Evolutionary conservation across 2,797 vertebrate species (phyloP), one percentile per base, ranked within the genome.

Genomic region (Trachurus trachurus): DNA sequence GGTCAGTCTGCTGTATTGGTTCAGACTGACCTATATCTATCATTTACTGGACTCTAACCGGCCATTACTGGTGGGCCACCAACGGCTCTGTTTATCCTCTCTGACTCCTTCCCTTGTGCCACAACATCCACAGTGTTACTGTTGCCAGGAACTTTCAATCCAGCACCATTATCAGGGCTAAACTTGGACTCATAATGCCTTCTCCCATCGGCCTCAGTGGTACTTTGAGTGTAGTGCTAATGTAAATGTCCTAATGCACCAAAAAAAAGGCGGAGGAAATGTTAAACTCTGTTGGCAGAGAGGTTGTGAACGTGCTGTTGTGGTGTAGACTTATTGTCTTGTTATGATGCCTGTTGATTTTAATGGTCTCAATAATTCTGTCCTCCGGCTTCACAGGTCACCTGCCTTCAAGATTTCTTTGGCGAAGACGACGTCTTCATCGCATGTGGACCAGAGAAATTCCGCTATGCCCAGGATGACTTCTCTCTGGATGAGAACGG

Each of bases 371-470:
- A 53, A 1, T 12, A 53, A 53, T 7, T 40, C 26, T 50, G 6
- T 87, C 82, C 87, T 80, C 62, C 64, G 10, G 26, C 56, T 63
- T 76, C 47, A 21, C 73, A 99, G 98, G 97, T 99, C 72, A 98
- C 98, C 85, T 99, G 98, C 89, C 98, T 99, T 49, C 98, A 99
- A 37, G 98, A 99, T 92, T 99, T 99, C 95, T 99, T 99, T 76
- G 98, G 98, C 0, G 98, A 99, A 0, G 98, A 99, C 1, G 98
- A 99, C 9, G 98, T 99, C 74, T 99, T 99, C 86, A 98, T 99
- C 61, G 98, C 98, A 52, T 99, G 98, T 57, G 98, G 98, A 67
- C 98, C 98, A n/a, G 98, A 99, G 91, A 99, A 99, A 86, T 99
- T 99, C 90, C 97, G 98, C 91, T 99, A 99, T 1, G 98, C 98